Evolutionary conservation across 2,113 vertebrate genomes (phyloP), one percentile per base, ranked within the genome.

Genomic region (Chamaea fasciata): DNA sequence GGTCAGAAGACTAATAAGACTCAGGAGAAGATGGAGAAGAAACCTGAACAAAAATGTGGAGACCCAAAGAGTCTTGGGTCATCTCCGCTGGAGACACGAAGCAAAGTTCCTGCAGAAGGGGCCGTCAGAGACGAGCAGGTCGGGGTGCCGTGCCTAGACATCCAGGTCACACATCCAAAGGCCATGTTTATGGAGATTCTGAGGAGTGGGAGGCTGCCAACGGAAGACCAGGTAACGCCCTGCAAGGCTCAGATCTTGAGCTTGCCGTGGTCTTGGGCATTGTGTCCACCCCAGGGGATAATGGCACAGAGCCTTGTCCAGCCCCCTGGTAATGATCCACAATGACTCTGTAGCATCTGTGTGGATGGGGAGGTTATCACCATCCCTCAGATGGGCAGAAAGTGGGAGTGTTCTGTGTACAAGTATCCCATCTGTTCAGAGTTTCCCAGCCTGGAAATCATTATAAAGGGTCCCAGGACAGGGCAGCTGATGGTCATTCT

Each of bases 71-170:
- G 15, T 39, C 27, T 26, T 15, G 13, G 23, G 33, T 91, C 79
- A 4, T 26, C 75, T 27, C 90, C 27, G 28, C 64, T 26, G 35
- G 98, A 95, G 55, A 47, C 1, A 2, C 37, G 42, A 35, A 74
- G 14, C 4, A 41, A 84, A 44, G 76, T 11, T n/a, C n/a, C n/a
- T 11, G 87, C 80, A 11, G 97, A 97, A 50, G 57, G 4, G 8
- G 49, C 23, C 49, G 81, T 84, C 21, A 83, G 21, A n/a, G 87
- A 94, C 7, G 55, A 91, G 0, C 88, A 76, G 1, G 3, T 95
- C 0, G 95, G 98, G 0, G 96, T 99, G 65, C 99, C 98, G 1
- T 97, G 98, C 83, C 90, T 99, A 67, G 87, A 97, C 44, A 85
- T 99, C 57, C 97, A 97, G 27, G 90, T 97, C 8, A 94, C 90